These are phyloP conservation scores for Sorex fumeus DNA, from an alignment of 2,113 vertebrate genomes.

Conservation along the genomic window DNA sequence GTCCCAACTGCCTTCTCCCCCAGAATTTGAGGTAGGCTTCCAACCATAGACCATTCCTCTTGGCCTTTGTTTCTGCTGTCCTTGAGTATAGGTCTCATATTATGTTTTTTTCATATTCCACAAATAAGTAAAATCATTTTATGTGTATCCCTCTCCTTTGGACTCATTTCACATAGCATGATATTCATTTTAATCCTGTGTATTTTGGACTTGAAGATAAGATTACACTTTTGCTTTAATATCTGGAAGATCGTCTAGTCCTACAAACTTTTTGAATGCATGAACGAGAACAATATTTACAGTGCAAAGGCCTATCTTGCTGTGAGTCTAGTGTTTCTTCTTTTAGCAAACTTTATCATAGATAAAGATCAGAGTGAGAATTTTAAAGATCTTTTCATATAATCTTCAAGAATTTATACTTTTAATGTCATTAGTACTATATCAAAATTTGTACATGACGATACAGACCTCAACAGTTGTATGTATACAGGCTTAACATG, in stretches of 20 bases:
- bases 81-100: too few species aligned
- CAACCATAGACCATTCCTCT: too few species aligned
- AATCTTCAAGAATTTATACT: constrained; percentile 51
- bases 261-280: constrained; percentile 38
- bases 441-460: neutral
- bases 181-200: constrained; percentile 58
- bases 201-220: neutral
- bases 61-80: too few species aligned
- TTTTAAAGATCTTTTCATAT: constrained; percentile 53
- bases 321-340: neutral
- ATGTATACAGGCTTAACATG: neutral
- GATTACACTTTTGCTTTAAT: neutral
- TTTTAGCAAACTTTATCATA: constrained; percentile 44
- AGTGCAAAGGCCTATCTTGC: neutral
- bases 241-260: neutral
- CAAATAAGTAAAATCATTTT: too few species aligned
- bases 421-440: neutral
- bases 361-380: constrained; percentile 57
- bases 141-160: too few species aligned
- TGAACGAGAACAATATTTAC: constrained; percentile 42
- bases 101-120: too few species aligned
- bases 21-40: too few species aligned
- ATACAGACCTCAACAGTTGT: neutral
- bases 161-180: too few species aligned
- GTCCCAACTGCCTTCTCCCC: too few species aligned